phyloP scores from a whole-genome alignment of 1,140 invertebrate species.

The Neoseiulus cucumeris region DNA sequence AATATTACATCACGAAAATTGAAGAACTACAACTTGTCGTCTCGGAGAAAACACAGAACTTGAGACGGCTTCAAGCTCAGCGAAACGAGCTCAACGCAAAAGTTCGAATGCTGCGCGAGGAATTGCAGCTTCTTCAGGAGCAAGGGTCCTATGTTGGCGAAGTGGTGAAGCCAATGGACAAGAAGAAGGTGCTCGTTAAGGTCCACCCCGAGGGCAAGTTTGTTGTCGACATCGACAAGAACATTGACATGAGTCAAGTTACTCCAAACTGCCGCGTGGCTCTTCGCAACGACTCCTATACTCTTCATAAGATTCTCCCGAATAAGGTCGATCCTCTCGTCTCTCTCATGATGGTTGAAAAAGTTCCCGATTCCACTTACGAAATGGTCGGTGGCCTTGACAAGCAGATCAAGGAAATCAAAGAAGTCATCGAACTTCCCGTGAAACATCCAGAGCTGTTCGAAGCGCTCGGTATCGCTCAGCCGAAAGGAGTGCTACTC shows the following conservation, averaged over 20 bases:
- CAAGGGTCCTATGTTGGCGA: conserved; percentile 99
- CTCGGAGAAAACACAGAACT: conserved; percentile 91
- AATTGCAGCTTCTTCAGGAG: conserved; percentile 90
- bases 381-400: conserved; percentile 99
- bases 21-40: conserved; percentile 87
- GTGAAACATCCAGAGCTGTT: conserved; percentile 99
- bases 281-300: conserved; percentile 93
- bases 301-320: conserved; percentile 92
- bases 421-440: conserved; percentile 97
- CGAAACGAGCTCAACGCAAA: conserved; percentile 98
- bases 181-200: conserved; percentile 98
- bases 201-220: conserved; percentile 99
- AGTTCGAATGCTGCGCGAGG: conserved; percentile 93
- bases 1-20: conserved; percentile 91
- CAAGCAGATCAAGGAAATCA: conserved; percentile 99
- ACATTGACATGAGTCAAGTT: conserved; percentile 95
- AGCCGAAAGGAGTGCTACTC: conserved; percentile 91
- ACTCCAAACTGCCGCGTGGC: conserved; percentile 95
- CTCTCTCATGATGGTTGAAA: conserved; percentile 99
- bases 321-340: conserved; percentile 99
- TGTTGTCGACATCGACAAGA: conserved; percentile 97
- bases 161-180: conserved; percentile 99
- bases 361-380: conserved; percentile 96
- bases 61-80: conserved; percentile 88
- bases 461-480: conserved; percentile 95